Base-by-base conservation (phyloP, 2,113 vertebrate genomes). In the Tragelaphus scriptus region DNA sequence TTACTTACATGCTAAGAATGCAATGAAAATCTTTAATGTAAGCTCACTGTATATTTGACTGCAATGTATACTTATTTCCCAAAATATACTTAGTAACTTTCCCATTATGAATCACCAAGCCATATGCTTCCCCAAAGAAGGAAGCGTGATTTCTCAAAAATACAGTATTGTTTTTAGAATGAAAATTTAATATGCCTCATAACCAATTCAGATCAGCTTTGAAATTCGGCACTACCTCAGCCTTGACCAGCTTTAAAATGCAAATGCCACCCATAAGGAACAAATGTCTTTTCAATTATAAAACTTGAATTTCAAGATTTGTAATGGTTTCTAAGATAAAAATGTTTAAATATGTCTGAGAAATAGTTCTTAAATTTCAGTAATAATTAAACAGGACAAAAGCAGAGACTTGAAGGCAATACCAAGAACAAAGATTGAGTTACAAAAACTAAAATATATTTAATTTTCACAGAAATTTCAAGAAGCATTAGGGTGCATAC, bases 151-250 rank as follows among this genome's bases (percentile, higher is more conserved):
- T 97, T 98, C 95, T 98, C 94, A 95, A 97, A 98, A 98, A 93
- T 96, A 93, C 63, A 97, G 79, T 75, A 96, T 96, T 98, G 96
- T 97, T 98, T 97, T 96, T 97, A 97, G 97, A 97, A 95, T 97
- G 92, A 92, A 96, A 97, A 86, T 92, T 95, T 96, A 94, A 96
- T 96, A 90, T 97, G 89, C 97, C 95, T 98, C 94, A 96, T 94
- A 95, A 97, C 96, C 94, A 97, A 97, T 94, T 97, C 96, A 97
- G 95, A 95, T 97, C 71, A 79, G 58, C 88, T 98, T 90, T 95
- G 88, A 86, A 89, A 93, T 96, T 95, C 71, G 56, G 61, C 6
- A 88, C 58, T 88, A 17, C 55, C 75, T 97, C 94, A 95, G 89
- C 56, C 77, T 93, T 63, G 88, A 87, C 49, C 53, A 81, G 56